phyloP scores from a whole-genome alignment of 2,888 invertebrate genomes.

The Drosophila paramelanica region DNA sequence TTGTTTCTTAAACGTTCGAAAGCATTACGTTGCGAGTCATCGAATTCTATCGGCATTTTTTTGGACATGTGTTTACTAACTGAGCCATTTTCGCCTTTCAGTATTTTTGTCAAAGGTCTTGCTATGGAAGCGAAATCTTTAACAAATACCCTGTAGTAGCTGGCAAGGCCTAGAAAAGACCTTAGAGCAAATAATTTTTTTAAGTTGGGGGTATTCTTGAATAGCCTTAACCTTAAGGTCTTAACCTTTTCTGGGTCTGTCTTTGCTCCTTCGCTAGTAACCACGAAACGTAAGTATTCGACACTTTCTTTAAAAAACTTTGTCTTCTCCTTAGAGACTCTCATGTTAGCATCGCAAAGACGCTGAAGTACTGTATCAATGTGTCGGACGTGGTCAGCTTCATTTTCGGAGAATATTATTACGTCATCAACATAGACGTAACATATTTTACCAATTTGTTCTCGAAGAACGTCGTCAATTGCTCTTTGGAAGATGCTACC shows the following conservation, averaged over 20 bases:
- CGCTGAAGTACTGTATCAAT: background rate
- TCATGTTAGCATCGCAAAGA: too few species aligned
- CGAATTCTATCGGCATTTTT: background rate
- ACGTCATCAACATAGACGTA: too few species aligned
- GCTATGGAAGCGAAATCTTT: background rate
- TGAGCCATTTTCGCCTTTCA: too few species aligned
- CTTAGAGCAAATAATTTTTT: background rate
- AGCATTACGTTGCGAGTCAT: background rate
- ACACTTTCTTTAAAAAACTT: background rate
- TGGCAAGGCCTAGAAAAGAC: background rate
- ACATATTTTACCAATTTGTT: background rate
- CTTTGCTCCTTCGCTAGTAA: background rate
- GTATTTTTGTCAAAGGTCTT: too few species aligned
- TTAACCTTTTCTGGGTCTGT: background rate
- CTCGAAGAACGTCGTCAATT: background rate
- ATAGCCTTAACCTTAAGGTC: background rate
- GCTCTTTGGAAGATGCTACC: background rate
- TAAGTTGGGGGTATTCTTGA: background rate
- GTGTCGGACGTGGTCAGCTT: too few species aligned
- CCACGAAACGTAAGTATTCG: background rate
- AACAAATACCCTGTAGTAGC: too few species aligned
- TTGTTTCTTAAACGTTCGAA: background rate
- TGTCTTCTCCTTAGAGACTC: background rate
- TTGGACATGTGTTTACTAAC: background rate
- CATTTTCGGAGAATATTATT: too few species aligned